These are phyloP conservation scores for Amphiprion clarkii DNA, from an alignment of 2,797 vertebrate genomes.

Conservation along the genomic window DNA sequence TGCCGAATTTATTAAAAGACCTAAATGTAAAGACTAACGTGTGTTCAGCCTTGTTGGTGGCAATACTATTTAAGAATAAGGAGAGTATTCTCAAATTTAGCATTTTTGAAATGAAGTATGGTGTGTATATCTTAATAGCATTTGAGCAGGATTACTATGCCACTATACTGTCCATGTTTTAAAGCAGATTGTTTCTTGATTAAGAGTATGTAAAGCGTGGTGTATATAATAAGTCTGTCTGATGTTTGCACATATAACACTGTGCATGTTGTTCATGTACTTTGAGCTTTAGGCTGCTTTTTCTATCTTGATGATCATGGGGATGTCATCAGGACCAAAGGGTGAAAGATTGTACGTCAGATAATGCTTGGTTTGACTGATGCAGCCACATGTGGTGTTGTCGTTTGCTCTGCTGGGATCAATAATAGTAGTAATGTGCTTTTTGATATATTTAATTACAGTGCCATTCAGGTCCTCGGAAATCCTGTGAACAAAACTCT, in stretches of 20 bases:
- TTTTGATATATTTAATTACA: neutral
- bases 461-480: neutral
- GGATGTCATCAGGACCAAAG: neutral
- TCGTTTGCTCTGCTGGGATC: neutral
- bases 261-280: conserved; percentile 37
- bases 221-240: neutral
- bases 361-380: neutral
- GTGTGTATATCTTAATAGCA: neutral
- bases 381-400: neutral
- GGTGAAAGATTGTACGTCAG: neutral
- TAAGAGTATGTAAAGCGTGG: neutral
- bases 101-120: neutral
- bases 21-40: neutral
- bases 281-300: conserved; percentile 44
- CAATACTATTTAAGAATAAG: neutral
- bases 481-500: no score
- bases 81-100: neutral
- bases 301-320: conserved; percentile 37
- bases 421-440: neutral
- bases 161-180: neutral
- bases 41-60: fast-evolving
- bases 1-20: neutral
- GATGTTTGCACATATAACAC: neutral
- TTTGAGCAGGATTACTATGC: neutral
- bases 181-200: neutral